Conservation (phyloP, 2,797 vertebrate genomes). For the Fringilla coelebs region DNA sequence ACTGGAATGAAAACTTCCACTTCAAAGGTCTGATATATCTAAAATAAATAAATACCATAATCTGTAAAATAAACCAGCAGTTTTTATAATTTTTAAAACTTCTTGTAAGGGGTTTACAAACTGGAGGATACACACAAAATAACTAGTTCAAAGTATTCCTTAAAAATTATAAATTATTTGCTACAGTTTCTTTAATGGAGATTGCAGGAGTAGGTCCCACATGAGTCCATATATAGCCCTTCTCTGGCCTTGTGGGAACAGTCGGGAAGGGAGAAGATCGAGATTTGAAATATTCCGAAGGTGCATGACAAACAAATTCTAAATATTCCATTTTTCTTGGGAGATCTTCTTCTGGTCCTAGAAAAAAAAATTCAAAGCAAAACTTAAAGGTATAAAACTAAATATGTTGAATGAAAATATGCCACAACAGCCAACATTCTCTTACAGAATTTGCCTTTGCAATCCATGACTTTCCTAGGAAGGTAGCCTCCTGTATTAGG, state of each 20-base stretch:
- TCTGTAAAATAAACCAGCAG: background rate
- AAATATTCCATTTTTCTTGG: constrained; percentile 98
- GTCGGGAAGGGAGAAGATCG: constrained; percentile 93
- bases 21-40: background rate
- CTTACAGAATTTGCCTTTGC: background rate
- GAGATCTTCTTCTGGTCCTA: constrained; percentile 97
- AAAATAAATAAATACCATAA: constrained; percentile 37
- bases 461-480: background rate
- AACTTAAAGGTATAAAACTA: background rate
- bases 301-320: constrained; percentile 97
- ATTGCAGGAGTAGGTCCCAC: constrained; percentile 88
- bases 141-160: background rate
- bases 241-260: constrained; percentile 90
- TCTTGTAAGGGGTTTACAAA: background rate
- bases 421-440: background rate
- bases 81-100: background rate
- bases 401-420: background rate
- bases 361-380: background rate
- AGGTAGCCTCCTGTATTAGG: background rate
- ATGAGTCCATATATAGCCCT: constrained; percentile 96
- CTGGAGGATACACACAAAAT: background rate
- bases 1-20: background rate
- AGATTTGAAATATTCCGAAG: constrained; percentile 98
- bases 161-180: constrained; percentile 77
- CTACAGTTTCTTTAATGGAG: constrained; percentile 86